Conservation (phyloP, 2,888 invertebrate species). For the Gisinianus flammeolus region DNA sequence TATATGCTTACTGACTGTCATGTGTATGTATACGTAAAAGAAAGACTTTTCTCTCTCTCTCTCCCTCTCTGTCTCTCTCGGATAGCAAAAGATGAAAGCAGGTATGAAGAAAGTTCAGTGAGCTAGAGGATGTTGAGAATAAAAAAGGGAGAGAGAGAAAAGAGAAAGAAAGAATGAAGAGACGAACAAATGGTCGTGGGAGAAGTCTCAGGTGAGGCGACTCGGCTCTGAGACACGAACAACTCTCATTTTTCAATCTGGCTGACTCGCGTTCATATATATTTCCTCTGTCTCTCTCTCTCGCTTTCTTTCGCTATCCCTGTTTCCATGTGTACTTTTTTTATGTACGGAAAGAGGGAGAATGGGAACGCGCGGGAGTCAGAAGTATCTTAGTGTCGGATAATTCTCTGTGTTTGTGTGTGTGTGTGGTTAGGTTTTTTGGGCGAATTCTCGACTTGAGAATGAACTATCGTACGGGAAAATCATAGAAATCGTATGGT, state of each 20-base stretch:
- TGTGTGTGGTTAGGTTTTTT: background rate
- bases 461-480: background rate
- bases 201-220: constrained; percentile 54
- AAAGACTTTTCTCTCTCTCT: background rate
- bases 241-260: constrained; percentile 54
- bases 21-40: background rate
- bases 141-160: constrained; percentile 1
- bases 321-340: background rate
- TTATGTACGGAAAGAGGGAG: background rate
- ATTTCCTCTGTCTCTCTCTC: background rate
- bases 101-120: background rate
- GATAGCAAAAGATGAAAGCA: background rate
- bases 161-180: constrained; percentile 25
- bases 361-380: background rate
- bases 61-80: background rate
- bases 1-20: too few species aligned
- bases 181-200: constrained; percentile 46
- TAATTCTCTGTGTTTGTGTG: background rate
- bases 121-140: constrained; percentile 4
- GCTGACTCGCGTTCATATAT: constrained; percentile 31
- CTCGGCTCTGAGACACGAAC: constrained; percentile 40
- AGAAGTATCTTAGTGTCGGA: background rate
- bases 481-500: background rate
- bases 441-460: constrained; percentile 25
- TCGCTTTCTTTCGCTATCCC: too few species aligned